Evolutionary conservation across 2,797 vertebrate genomes (phyloP).

Genomic region (Tangara arthus): DNA sequence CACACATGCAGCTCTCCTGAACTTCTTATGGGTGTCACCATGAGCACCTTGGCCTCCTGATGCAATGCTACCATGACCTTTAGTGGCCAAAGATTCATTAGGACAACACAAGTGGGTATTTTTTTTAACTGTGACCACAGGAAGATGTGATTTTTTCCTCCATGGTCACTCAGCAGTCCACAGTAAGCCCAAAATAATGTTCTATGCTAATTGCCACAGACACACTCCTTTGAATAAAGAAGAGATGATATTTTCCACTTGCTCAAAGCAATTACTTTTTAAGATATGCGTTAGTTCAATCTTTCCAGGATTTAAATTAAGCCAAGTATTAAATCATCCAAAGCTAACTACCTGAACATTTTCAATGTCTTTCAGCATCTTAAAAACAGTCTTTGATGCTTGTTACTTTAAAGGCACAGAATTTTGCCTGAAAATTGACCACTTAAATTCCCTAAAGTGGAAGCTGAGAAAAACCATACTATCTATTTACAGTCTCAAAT

Average conservation of each 20-base stretch:
- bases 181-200: background rate
- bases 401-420: background rate
- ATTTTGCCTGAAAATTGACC: conserved; percentile 21
- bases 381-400: conserved; percentile 17
- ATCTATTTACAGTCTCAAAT: background rate
- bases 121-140: background rate
- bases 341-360: conserved; percentile 20
- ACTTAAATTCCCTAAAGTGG: background rate
- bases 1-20: background rate
- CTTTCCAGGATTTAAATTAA: conserved; percentile 47
- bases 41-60: background rate
- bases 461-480: background rate
- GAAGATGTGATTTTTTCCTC: background rate
- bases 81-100: background rate
- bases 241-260: background rate
- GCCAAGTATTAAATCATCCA: conserved; percentile 19
- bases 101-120: background rate
- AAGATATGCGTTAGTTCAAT: background rate
- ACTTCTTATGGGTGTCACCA: background rate
- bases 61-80: accelerated
- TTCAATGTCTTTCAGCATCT: background rate
- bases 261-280: conserved; percentile 13
- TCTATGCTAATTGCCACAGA: background rate
- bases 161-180: background rate
- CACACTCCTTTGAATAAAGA: background rate